Base-by-base conservation (phyloP, 1,140 invertebrate species). In the Drusus annulatus region DNA sequence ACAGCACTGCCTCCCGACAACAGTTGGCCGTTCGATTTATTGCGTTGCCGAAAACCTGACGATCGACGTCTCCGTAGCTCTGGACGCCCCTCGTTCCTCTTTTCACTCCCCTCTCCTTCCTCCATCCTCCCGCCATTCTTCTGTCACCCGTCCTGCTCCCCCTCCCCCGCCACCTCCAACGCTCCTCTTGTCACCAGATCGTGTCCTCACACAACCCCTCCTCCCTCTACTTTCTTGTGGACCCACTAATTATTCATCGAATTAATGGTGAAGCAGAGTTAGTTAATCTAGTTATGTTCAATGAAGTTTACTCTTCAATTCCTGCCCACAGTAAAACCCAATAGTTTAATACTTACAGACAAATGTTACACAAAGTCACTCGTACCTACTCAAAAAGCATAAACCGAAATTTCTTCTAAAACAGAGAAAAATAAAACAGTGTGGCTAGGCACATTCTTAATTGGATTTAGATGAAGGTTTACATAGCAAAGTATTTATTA, bases 21-120 rank as follows among this genome's bases (percentile, higher is more conserved):
- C 80, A 79, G 80, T 80, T 76, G 77, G 76, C 36, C 76, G 76
- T 77, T 81, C 71, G 69, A 86, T 87, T 87, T 87, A 86, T 86
- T 84, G 78, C 84, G 80, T 80, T 84, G 84, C 85, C 85, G 85
- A 86, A 86, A 86, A 85, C 85, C 85, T 85, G 80, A 81, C 79
- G 80, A 80, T 80, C 79, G 79, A 79, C 77, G 74, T 76, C 60
- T 78, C 23, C 62, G 28, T 17, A 23, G 56, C 36, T 62, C 62
- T 16, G 45, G 45, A 52, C 45, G 68, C 31, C 54, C 15, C 71
- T 21, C 69, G 10, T 23, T 19, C 69, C 45, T 2, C 25, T 28
- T 13, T 16, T 28, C 23, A 10, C 15, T 19, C 69, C 45, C 23
- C 36, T 10, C 45, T 19, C 50, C 69, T 10, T 19, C 45, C 8